Conservation (phyloP, 2,888 invertebrate genomes). For the Cephonodes hylas region DNA sequence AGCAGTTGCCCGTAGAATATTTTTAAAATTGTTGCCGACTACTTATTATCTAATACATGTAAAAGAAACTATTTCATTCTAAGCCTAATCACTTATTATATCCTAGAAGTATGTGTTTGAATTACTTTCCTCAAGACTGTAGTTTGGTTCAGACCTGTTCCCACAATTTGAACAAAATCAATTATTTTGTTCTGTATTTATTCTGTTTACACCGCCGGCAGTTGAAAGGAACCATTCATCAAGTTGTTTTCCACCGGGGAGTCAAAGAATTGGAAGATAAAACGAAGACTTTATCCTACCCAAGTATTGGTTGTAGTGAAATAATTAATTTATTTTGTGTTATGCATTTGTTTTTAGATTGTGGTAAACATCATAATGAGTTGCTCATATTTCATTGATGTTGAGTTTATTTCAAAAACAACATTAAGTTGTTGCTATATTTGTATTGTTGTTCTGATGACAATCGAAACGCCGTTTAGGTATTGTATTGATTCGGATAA, state of each 20-base stretch:
- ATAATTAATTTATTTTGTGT: conserved; percentile 1
- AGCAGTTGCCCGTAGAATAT: too few relatives aligned
- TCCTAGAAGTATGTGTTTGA: not conserved
- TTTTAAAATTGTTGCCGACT: too few relatives aligned
- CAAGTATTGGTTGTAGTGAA: conserved; percentile 1
- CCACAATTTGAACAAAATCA: conserved; percentile 15
- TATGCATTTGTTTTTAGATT: not conserved
- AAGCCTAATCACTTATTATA: not conserved
- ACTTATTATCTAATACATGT: too few relatives aligned
- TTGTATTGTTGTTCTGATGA: not conserved
- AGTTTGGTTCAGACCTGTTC: not conserved
- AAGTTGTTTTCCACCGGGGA: conserved; percentile 22
- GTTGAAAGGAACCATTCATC: conserved; percentile 18
- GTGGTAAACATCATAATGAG: not conserved
- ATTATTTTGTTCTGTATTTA: not conserved
- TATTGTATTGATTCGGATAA: too few relatives aligned
- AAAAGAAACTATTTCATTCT: too few relatives aligned
- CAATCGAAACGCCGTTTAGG: not conserved
- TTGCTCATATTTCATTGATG: not conserved
- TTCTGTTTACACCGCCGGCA: conserved; percentile 5
- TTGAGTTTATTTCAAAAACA: too few relatives aligned
- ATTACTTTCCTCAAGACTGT: too few relatives aligned
- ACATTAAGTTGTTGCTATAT: not conserved
- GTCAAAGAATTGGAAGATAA: conserved; percentile 24
- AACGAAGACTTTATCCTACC: conserved; percentile 28